Evolutionary conservation across 2,113 vertebrate species (phyloP).

Genomic region (Rhynchomys soricoides): DNA sequence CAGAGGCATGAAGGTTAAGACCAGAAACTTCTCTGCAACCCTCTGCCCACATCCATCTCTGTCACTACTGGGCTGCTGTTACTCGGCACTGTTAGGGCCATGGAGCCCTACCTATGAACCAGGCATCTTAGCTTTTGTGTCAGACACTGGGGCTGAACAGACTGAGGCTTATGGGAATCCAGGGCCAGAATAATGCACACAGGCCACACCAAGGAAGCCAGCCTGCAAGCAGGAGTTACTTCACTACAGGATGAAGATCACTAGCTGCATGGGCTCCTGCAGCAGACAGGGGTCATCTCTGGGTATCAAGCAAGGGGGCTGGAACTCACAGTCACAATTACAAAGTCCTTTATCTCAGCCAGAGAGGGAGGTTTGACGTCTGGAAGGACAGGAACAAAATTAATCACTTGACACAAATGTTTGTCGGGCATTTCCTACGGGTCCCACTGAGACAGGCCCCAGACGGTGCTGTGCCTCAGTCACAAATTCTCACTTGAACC

Average conservation of each 20-base stretch:
- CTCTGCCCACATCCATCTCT: background rate
- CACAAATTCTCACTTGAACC: background rate
- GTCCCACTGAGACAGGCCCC: background rate
- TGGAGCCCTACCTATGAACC: background rate
- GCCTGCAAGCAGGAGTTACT: background rate
- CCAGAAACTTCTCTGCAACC: background rate
- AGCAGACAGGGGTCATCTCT: background rate
- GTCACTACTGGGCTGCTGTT: background rate
- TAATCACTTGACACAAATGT: background rate
- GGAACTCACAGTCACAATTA: background rate
- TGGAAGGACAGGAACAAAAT: background rate
- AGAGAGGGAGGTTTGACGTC: background rate
- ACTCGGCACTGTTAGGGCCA: background rate
- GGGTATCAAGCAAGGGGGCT: background rate
- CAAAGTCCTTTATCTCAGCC: background rate
- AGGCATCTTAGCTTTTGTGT: background rate
- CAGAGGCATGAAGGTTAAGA: background rate
- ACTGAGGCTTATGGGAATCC: background rate
- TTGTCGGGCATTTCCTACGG: accelerated
- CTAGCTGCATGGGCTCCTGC: background rate
- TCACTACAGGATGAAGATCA: background rate
- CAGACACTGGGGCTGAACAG: background rate
- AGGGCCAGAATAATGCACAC: accelerated
- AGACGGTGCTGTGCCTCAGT: background rate
- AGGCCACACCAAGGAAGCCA: background rate